Conservation (phyloP, 2,113 vertebrate species). For the Ceratotherium simum region DNA sequence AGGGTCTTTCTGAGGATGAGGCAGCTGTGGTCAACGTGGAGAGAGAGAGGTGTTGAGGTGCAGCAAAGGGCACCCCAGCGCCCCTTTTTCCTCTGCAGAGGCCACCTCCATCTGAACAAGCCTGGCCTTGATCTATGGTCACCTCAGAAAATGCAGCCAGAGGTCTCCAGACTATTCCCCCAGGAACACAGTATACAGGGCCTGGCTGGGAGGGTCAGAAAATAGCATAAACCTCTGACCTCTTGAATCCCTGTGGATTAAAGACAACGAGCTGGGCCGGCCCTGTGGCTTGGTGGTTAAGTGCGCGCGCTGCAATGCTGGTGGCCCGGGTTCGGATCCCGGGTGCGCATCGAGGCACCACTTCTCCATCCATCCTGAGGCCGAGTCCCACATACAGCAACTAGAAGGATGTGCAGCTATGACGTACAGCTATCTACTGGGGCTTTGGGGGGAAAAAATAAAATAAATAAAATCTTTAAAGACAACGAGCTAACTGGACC, state of each 20-base stretch:
- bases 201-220: neutral
- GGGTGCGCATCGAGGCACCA: too few species aligned
- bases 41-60: neutral
- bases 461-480: too few species aligned
- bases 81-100: neutral
- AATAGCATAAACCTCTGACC: neutral
- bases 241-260: neutral
- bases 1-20: neutral
- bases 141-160: neutral
- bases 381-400: too few species aligned
- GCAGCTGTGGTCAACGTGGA: neutral
- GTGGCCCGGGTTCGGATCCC: too few species aligned
- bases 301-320: too few species aligned
- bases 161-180: neutral
- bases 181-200: neutral
- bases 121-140: neutral
- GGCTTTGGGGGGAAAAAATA: too few species aligned
- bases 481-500: neutral
- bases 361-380: too few species aligned
- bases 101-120: neutral
- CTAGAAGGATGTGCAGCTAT: too few species aligned
- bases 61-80: neutral
- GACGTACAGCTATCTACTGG: too few species aligned
- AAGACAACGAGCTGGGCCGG: neutral
- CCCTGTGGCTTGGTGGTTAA: too few species aligned